Percentiles rank a stretch among this genome's conserved stretches.
Conservation (phyloP, 1,140 invertebrate genomes). For the Achatina immaculata region DNA sequence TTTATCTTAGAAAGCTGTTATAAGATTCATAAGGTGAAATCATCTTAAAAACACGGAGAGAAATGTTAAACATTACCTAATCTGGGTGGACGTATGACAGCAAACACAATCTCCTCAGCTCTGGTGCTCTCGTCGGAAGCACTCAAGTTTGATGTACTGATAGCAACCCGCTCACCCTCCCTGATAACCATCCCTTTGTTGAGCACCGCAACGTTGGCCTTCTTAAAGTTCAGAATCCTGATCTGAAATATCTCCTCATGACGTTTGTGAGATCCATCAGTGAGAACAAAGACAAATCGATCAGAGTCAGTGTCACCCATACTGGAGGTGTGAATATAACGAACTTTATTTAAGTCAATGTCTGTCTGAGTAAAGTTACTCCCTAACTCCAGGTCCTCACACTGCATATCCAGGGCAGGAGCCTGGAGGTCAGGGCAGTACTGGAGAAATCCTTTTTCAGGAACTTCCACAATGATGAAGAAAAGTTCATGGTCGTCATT, state of each 20-base stretch:
- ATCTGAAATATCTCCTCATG: slow-evolving; percentile 80
- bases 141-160: slow-evolving; percentile 83
- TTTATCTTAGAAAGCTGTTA: no score
- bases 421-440: slow-evolving; percentile 77
- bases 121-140: slow-evolving; percentile 89
- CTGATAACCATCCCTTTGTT: slow-evolving; percentile 78
- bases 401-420: slow-evolving; percentile 78
- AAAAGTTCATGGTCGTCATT: slow-evolving; percentile 65
- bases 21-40: no score
- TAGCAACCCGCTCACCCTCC: slow-evolving; percentile 86
- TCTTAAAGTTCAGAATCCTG: slow-evolving; percentile 79
- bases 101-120: slow-evolving; percentile 87
- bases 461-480: slow-evolving; percentile 64
- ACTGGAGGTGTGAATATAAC: slow-evolving; percentile 90
- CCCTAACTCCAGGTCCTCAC: slow-evolving; percentile 64
- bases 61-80: no score
- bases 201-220: slow-evolving; percentile 80
- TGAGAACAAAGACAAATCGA: slow-evolving; percentile 87
- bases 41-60: no score
- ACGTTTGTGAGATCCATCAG: slow-evolving; percentile 72
- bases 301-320: slow-evolving; percentile 88
- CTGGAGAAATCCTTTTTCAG: slow-evolving; percentile 63
- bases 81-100: slow-evolving; percentile 83
- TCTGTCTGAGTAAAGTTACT: slow-evolving; percentile 86
- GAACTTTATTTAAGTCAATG: slow-evolving; percentile 84